These are phyloP conservation scores for Sebastes iracundus DNA, from an alignment of 2,797 vertebrate species.

Conservation along the genomic window DNA sequence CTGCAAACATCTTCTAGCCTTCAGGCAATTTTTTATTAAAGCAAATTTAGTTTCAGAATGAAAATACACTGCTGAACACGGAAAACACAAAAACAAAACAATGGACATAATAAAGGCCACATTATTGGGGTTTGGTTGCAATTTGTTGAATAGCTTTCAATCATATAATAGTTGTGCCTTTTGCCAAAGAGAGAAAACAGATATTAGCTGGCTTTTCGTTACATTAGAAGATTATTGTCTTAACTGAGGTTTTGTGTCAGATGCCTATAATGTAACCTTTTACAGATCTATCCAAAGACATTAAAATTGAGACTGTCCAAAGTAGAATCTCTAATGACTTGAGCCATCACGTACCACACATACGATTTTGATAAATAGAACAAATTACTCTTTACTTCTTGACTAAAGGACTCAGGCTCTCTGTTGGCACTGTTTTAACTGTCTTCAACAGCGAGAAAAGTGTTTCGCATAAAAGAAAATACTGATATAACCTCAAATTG, in stretches of 20 bases:
- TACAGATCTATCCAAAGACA: slow-evolving; percentile 1
- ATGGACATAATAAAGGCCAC: slow-evolving; percentile 40
- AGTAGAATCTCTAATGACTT: neutral
- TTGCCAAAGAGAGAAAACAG: slow-evolving; percentile 67
- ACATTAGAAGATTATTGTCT: slow-evolving; percentile 24
- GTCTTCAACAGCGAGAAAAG: slow-evolving; percentile 12
- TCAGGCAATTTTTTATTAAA: neutral
- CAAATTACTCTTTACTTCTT: neutral
- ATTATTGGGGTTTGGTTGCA: slow-evolving; percentile 55
- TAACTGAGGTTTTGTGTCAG: slow-evolving; percentile 10
- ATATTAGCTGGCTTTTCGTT: slow-evolving; percentile 25
- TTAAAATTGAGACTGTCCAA: neutral
- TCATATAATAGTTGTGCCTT: slow-evolving; percentile 64
- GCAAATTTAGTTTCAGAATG: neutral
- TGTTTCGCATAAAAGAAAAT: slow-evolving; percentile 37
- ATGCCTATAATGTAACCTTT: neutral
- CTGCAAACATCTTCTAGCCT: slow-evolving; percentile 3
- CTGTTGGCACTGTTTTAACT: neutral
- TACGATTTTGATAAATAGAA: slow-evolving; percentile 6
- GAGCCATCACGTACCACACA: neutral
- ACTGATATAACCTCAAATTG: slow-evolving; percentile 63
- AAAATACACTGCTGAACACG: neutral
- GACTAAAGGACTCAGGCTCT: neutral
- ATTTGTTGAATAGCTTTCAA: slow-evolving; percentile 37
- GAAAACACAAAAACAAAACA: slow-evolving; percentile 13